Percentiles rank a stretch among this genome's conserved stretches.
Evolutionary conservation across 2,888 invertebrate species (phyloP).

Genomic region (Sesamia inferens): DNA sequence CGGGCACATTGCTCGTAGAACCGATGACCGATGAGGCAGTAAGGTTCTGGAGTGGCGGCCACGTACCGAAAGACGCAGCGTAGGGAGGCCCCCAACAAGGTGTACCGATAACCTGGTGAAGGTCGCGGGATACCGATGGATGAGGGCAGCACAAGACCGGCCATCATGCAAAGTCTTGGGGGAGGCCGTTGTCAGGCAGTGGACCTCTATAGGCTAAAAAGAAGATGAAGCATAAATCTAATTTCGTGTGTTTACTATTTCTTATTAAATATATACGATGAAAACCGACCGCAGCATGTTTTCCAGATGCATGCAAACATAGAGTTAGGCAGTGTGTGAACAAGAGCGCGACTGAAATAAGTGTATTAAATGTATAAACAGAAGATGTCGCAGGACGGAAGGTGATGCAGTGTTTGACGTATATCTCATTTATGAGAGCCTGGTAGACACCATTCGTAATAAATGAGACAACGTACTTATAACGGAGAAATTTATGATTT

Average conservation of each 20-base stretch:
- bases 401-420: conserved; percentile 24
- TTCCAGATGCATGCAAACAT: conserved; percentile 13
- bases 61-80: too few relatives aligned
- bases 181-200: too few relatives aligned
- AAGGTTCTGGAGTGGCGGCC: too few relatives aligned
- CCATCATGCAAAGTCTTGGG: too few relatives aligned
- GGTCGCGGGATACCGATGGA: too few relatives aligned
- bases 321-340: conserved; percentile 19
- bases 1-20: too few relatives aligned
- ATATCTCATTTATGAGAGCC: conserved; percentile 17
- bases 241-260: conserved; percentile 5
- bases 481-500: conserved; percentile 1
- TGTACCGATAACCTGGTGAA: too few relatives aligned
- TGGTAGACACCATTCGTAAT: conserved; percentile 16
- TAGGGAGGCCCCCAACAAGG: too few relatives aligned
- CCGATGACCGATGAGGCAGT: too few relatives aligned
- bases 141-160: too few relatives aligned
- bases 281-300: conserved; percentile 4
- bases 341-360: conserved; percentile 22
- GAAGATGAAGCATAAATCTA: neutral
- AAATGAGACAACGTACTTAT: conserved; percentile 2
- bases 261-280: neutral
- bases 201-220: too few relatives aligned
- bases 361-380: conserved; percentile 40
- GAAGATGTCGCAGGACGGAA: conserved; percentile 32